Evolutionary conservation across 2,888 invertebrate genomes (phyloP), one percentile per base, ranked within the genome.

Genomic region (Tinea semifulvella): DNA sequence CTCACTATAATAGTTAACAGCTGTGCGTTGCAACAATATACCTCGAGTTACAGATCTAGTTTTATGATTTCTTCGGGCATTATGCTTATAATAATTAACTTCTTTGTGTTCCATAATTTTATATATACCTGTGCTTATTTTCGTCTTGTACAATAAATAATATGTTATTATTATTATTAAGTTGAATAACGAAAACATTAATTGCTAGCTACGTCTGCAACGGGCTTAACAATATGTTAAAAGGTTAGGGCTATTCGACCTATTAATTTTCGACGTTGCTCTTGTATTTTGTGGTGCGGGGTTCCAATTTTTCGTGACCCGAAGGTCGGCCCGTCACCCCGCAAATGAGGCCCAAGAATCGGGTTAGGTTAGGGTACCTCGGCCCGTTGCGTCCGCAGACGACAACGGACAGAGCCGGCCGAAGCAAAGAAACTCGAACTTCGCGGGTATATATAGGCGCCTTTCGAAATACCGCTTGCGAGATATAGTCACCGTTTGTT

Each of bases 251-350:
- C 3, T 14, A 11, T 31, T 31, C 31, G 31, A 31, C 31, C 31
- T 31, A 31, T 31, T 31, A 31, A 31, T 31, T 31, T 31, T 31
- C 31, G 31, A 31, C 31, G 14, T 31, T 31, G 31, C 13, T 31
- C 14, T 31, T 31, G 31, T 31, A n/a, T 36, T 18, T 36, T 18
- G 36, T 4, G 13, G 48, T 42, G 46, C 52, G 50, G 50, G 50
- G 52, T 49, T 50, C 50, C 50, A 52, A 49, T 52, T 50, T 49
- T 48, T 48, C 50, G 38, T 48, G 47, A 47, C 47, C 45, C 44
- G 17, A 40, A 40, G 40, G 47, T 13, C 31, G 31, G 31, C 31
- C 31, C 31, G 31, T 14, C 31, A 11, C 31, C 31, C 31, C 31
- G 31, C 31, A 2, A 31, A 31, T 6, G n/a, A 31, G 31, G 31